A percentile compares a stretch with the other conserved stretches of the same genome.
These are phyloP conservation scores for Parotia lawesii DNA, from an alignment of 2,113 vertebrate species.

Conservation along the genomic window DNA sequence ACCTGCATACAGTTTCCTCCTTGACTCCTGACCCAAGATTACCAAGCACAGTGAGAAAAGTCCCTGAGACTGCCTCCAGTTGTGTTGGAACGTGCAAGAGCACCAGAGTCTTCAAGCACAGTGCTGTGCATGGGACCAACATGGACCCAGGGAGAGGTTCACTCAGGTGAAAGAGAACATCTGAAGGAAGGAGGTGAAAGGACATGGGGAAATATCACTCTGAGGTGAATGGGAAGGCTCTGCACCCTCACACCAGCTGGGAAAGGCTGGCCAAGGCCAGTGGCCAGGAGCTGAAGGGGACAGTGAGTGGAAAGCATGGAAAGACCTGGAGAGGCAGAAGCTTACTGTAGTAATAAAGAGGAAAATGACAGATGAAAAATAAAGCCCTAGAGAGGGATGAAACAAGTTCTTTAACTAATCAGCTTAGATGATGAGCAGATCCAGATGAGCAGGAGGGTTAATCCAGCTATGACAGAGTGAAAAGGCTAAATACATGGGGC, in stretches of 20 bases:
- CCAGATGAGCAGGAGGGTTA: conserved; percentile 20
- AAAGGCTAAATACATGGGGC: conserved; percentile 4
- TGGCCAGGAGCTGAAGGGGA: neutral
- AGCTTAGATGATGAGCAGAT: neutral
- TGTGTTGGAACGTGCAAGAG: neutral
- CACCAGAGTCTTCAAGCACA: neutral
- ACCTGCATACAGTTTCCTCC: neutral
- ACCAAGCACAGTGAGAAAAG: fast-evolving
- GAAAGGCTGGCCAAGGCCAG: neutral
- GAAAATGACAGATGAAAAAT: conserved; percentile 35
- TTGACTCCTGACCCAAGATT: neutral
- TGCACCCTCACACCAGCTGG: neutral
- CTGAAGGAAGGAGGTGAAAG: neutral
- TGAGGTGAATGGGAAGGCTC: neutral
- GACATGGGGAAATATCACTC: neutral
- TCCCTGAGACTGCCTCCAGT: neutral
- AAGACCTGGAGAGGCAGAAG: neutral
- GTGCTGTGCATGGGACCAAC: too few relatives aligned
- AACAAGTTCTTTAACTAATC: conserved; percentile 56
- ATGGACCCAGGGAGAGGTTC: neutral
- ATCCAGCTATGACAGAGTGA: conserved; percentile 6
- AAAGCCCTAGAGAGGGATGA: conserved; percentile 34
- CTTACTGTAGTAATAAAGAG: conserved; percentile 1
- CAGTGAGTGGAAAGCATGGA: neutral
- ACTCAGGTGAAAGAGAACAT: neutral